Evolutionary conservation across 2,113 vertebrate species (phyloP).

Genomic region (Aegithalos caudatus): DNA sequence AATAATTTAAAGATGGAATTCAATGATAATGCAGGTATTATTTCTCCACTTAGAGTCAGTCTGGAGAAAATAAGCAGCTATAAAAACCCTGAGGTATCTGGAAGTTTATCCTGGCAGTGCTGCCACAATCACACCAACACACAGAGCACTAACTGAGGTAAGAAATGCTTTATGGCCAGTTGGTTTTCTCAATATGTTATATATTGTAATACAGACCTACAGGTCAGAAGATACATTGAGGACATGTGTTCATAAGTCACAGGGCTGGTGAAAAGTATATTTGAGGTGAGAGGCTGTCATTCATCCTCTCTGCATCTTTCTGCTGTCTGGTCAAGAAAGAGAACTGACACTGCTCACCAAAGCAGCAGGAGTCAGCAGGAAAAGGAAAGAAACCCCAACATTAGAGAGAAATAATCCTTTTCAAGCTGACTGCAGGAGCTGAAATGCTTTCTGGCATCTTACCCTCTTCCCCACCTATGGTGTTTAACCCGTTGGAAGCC

Average conservation of each 20-base stretch:
- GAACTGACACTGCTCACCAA: slow-evolving; percentile 60
- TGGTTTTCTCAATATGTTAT: slow-evolving; percentile 61
- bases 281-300: slow-evolving; percentile 71
- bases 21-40: not conserved
- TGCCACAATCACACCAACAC: slow-evolving; percentile 20
- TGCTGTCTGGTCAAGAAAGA: slow-evolving; percentile 45
- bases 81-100: not conserved
- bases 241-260: slow-evolving; percentile 62
- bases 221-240: slow-evolving; percentile 48
- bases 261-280: slow-evolving; percentile 54
- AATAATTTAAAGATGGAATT: not conserved
- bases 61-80: not conserved
- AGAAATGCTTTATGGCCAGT: slow-evolving; percentile 50
- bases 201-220: slow-evolving; percentile 47
- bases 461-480: slow-evolving; percentile 1
- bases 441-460: slow-evolving; percentile 12
- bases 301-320: slow-evolving; percentile 57
- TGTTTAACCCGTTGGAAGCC: not conserved
- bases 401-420: slow-evolving; percentile 49
- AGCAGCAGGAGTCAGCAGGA: slow-evolving; percentile 70
- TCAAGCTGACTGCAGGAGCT: slow-evolving; percentile 1
- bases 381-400: slow-evolving; percentile 11
- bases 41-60: not conserved
- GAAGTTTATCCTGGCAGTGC: slow-evolving; percentile 38
- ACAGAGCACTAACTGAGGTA: slow-evolving; percentile 19